Base-by-base conservation (phyloP, 2,113 vertebrate genomes). In the Amphiprion ocellaris region DNA sequence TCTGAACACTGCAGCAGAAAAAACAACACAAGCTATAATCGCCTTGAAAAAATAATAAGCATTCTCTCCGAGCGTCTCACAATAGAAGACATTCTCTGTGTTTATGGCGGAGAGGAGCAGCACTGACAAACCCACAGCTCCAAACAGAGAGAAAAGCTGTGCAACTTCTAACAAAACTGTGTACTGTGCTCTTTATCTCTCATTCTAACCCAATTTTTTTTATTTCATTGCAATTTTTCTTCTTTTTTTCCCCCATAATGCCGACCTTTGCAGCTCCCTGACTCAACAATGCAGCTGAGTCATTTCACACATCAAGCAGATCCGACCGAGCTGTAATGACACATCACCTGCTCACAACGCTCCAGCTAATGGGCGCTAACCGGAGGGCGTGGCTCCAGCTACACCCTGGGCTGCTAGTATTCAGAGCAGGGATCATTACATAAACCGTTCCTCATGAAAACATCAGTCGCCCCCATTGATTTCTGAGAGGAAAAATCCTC, bases 21-120 rank as follows among this genome's bases (percentile, higher is more conserved):
- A 84, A 77, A 39, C 63, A 76, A 90, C 74, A 83, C 70, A 91
- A 68, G 86, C 89, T 90, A 86, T 90, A 90, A 92, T 89, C 70
- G 70, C 85, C 59, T 69, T 74, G 10, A 52, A 75, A 84, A 81
- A 87, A 89, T 88, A 91, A 91, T 86, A 83, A 90, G 76, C 84
- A 81, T 89, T 82, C 77, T 81, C 79, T 82, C 55, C 52, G 50
- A 21, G 62, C 39, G 77, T 69, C 86, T 87, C 26, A 83, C 82
- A 84, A 84, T 82, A 83, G 82, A 86, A 82, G 76, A 71, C 69
- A 60, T 77, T 81, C 79, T 83, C 71, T 80, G 59, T 74, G 80
- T 90, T 90, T 83, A 80, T 81, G 83, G 70, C 23, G 56, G 37
- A 73, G 81, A 83, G 71, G 72, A 84, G 64, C 74, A 65, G 75